Percentiles rank a stretch among this genome's conserved stretches.
These are phyloP conservation scores for Lasiurus cinereus DNA, from an alignment of 2,113 vertebrate genomes.

Conservation along the genomic window DNA sequence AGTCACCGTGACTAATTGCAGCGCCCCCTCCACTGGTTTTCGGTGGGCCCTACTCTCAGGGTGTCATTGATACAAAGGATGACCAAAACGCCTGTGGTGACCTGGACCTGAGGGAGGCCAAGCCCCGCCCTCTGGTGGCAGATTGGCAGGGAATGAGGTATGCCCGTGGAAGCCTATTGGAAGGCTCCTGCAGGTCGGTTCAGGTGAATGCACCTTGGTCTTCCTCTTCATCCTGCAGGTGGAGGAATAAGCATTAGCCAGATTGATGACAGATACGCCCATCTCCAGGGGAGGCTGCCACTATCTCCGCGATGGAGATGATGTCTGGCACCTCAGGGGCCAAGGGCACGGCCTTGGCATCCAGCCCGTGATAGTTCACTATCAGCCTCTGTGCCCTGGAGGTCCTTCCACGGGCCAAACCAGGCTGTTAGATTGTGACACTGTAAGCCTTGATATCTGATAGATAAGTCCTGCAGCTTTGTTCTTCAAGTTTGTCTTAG, in stretches of 20 bases:
- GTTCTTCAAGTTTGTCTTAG: not conserved
- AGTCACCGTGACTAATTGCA: not conserved
- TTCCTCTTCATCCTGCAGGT: not conserved
- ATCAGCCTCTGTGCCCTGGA: not conserved
- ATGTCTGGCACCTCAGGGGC: not conserved
- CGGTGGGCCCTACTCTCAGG: not conserved
- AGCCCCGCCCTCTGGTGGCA: not conserved
- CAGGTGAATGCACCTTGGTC: not conserved
- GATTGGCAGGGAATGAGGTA: too few species aligned
- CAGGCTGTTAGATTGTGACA: not conserved
- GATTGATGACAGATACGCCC: not conserved
- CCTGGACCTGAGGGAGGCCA: not conserved
- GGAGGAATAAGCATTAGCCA: not conserved
- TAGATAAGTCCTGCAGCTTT: not conserved
- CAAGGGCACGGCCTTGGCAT: too few species aligned
- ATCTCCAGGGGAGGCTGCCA: too few species aligned
- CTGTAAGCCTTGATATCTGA: not conserved
- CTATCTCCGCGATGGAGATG: not conserved
- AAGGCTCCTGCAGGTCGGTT: not conserved
- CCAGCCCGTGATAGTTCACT: too few species aligned
- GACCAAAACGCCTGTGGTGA: too few species aligned
- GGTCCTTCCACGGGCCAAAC: not conserved
- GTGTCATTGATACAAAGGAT: not conserved
- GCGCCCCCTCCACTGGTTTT: not conserved
- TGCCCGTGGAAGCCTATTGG: not conserved